Evolutionary conservation across 2,113 vertebrate genomes (phyloP).

Genomic region (Eubucco bourcierii): DNA sequence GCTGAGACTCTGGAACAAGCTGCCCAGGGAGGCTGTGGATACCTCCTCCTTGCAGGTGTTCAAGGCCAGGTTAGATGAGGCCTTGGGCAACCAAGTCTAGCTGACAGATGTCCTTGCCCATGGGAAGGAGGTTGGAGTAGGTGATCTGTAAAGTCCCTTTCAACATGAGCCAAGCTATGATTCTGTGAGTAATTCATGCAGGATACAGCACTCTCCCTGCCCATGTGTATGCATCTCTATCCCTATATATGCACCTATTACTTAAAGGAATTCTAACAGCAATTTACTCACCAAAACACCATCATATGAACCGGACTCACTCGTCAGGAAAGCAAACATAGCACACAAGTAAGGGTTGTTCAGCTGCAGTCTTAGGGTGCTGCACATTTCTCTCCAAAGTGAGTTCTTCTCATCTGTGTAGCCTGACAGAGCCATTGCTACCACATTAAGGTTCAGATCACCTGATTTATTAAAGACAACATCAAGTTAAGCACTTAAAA

Average conservation of each 20-base stretch:
- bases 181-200: background rate
- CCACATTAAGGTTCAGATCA: constrained; percentile 97
- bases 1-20: too few species aligned
- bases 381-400: constrained; percentile 99
- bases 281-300: constrained; percentile 88
- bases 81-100: too few species aligned
- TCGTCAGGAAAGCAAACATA: constrained; percentile 99
- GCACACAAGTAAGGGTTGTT: constrained; percentile 95
- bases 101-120: too few species aligned
- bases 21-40: too few species aligned
- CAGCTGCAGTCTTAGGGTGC: constrained; percentile 90
- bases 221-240: rapidly evolving
- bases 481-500: background rate
- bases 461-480: constrained; percentile 75
- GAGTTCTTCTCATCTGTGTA: constrained; percentile 97
- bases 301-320: constrained; percentile 91
- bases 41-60: too few species aligned
- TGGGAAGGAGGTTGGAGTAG: too few species aligned
- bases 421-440: constrained; percentile 97
- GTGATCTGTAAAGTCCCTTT: too few species aligned
- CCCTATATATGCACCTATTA: background rate
- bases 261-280: background rate
- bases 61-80: too few species aligned
- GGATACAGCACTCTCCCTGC: background rate
- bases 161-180: too few species aligned